Conservation (phyloP, 2,113 vertebrate genomes). For the Mormoops blainvillei region DNA sequence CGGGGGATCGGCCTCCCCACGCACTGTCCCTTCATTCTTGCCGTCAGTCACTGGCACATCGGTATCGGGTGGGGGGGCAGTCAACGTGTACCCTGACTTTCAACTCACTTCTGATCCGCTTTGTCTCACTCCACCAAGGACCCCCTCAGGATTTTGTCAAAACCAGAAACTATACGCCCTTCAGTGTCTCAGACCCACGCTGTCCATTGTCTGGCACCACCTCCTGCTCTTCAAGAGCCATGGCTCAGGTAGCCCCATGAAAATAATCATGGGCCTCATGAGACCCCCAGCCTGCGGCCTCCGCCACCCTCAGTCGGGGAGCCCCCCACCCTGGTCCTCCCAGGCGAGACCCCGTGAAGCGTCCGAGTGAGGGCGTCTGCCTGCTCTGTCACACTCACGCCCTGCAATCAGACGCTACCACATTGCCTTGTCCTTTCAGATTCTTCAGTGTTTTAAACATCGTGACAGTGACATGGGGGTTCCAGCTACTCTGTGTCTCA, state of each 20-base stretch:
- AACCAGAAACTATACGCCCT: background rate
- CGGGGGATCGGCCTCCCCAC: too few relatives aligned
- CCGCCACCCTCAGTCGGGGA: background rate
- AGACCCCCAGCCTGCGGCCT: background rate
- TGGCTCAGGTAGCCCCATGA: background rate
- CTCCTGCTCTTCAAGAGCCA: background rate
- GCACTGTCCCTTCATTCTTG: too few relatives aligned
- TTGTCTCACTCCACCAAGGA: background rate
- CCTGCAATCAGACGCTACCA: background rate
- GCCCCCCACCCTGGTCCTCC: too few relatives aligned
- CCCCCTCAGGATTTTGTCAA: background rate
- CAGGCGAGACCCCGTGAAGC: background rate
- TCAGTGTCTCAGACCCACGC: background rate
- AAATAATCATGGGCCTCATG: background rate
- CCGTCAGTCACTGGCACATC: background rate
- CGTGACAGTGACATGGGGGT: background rate
- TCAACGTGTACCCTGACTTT: background rate
- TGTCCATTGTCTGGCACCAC: background rate
- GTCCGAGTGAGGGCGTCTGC: accelerated
- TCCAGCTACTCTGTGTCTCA: background rate
- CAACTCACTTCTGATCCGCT: background rate
- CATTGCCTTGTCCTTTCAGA: background rate
- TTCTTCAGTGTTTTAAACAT: background rate
- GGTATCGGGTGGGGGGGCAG: too few relatives aligned
- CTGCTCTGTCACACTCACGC: background rate